Percentiles rank a stretch among this genome's conserved stretches.
These are phyloP conservation scores for Pterostichus niger DNA, from an alignment of 2,888 invertebrate species.

Conservation along the genomic window DNA sequence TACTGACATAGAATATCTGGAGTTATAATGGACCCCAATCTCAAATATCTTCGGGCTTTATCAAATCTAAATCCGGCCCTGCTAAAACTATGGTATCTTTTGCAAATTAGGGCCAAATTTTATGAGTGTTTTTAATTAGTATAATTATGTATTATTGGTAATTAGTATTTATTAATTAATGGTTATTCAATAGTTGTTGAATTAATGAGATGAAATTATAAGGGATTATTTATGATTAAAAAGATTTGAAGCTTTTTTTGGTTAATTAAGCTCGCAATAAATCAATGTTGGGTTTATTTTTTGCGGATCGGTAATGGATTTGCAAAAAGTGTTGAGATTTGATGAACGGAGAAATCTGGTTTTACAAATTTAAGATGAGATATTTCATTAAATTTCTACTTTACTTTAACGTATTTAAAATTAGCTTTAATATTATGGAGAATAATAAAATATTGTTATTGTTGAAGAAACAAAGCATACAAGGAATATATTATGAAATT, in stretches of 20 bases:
- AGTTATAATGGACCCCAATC: too few species aligned
- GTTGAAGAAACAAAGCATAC: background rate
- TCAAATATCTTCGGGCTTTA: too few species aligned
- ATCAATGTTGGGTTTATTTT: slow-evolving; percentile 30
- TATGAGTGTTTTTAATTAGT: background rate
- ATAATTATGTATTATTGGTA: slow-evolving; percentile 31
- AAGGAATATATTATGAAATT: background rate
- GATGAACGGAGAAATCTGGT: slow-evolving; percentile 14
- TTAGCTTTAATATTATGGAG: background rate
- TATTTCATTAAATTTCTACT: background rate
- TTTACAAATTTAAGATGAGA: background rate
- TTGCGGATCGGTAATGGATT: slow-evolving; percentile 19
- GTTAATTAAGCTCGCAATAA: slow-evolving; percentile 37
- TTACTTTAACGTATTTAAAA: background rate
- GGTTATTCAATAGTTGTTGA: slow-evolving; percentile 16
- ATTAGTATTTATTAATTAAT: slow-evolving; percentile 40
- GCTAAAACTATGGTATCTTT: too few species aligned
- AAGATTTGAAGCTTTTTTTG: slow-evolving; percentile 38
- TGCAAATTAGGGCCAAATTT: background rate
- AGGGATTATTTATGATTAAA: slow-evolving; percentile 44
- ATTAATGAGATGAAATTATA: slow-evolving; percentile 37
- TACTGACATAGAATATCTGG: too few species aligned
- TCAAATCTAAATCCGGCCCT: too few species aligned
- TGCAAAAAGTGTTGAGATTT: slow-evolving; percentile 26
- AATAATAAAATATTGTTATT: background rate